These are phyloP conservation scores for Passerculus sandwichensis DNA, from an alignment of 2,797 vertebrate species.

Conservation along the genomic window DNA sequence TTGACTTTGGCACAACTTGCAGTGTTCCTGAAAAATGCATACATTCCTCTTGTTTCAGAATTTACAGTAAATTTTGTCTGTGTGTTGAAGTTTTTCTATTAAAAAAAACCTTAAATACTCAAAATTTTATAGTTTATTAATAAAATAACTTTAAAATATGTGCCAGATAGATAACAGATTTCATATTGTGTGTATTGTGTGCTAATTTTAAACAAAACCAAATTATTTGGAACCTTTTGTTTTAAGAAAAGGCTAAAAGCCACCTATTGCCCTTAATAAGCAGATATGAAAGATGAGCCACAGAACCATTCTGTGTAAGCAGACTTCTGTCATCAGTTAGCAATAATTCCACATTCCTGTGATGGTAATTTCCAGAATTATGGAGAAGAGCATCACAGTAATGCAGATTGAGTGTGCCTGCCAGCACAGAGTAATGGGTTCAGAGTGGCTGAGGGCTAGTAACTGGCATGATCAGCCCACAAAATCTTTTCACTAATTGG, in stretches of 20 bases:
- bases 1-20: neutral
- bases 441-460: neutral
- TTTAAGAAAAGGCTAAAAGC: neutral
- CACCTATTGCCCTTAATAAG: neutral
- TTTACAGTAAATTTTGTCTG: neutral
- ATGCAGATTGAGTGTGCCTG: neutral
- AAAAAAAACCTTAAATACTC: neutral
- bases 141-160: neutral
- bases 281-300: neutral
- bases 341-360: constrained; percentile 6
- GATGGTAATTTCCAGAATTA: neutral
- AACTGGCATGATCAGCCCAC: neutral
- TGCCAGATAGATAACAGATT: neutral
- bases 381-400: neutral
- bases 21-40: neutral
- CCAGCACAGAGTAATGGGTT: neutral
- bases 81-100: neutral
- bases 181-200: neutral
- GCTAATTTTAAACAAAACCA: neutral
- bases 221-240: neutral
- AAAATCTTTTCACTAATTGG: neutral
- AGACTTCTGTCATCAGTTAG: neutral
- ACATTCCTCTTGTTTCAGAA: neutral
- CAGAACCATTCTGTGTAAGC: neutral
- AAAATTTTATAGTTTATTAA: neutral